Evolutionary conservation across 2,113 vertebrate genomes (phyloP), one percentile per base, ranked within the genome.

Genomic region (Leiothrix lutea): DNA sequence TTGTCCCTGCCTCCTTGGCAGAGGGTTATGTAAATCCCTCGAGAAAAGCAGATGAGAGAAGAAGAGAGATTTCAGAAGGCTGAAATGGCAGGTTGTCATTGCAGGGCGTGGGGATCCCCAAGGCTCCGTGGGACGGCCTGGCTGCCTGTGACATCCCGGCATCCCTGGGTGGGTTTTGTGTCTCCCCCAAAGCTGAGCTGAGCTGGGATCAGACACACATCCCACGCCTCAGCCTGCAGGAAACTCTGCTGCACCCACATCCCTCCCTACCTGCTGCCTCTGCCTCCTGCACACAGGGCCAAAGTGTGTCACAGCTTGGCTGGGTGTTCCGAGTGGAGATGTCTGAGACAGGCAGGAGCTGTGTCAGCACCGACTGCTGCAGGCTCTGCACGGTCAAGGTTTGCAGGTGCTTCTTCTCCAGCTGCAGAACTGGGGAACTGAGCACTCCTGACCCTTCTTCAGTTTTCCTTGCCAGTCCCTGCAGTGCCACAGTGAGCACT

Each of bases 321-420:
- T 0, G 2, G 53, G 5, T 5, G 33, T 23, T 11, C 53, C 4
- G 3, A 7, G 4, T 4, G 73, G 28, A 35, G 62, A 26, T 4
- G 35, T 8, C 0, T 24, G n/a, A 6, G 2, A 3, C 0, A 1
- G 54, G 71, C 74, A 47, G 80, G 69, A 42, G 74, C 74, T 5
- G 57, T 4, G 48, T 4, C 90, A 77, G 86, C 74, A 7, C 28
- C 2, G 1, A 2, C 51, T 8, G 72, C 12, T 2, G 6, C 1
- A 1, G 54, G 44, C 67, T 36, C 73, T 35, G 40, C 8, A 5
- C 0, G 0, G 20, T 6, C 4, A 1, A 26, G 33, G 18, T 33
- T 13, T 44, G 51, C 51, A 38, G 86, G 56, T 1, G 0, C 25
- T 64, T 26, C 44, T 29, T 29, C n/a, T n/a, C 8, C 38, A 13